Evolutionary conservation across 2,888 invertebrate species (phyloP), one percentile per base, ranked within the genome.

Genomic region (Meloe dianella): DNA sequence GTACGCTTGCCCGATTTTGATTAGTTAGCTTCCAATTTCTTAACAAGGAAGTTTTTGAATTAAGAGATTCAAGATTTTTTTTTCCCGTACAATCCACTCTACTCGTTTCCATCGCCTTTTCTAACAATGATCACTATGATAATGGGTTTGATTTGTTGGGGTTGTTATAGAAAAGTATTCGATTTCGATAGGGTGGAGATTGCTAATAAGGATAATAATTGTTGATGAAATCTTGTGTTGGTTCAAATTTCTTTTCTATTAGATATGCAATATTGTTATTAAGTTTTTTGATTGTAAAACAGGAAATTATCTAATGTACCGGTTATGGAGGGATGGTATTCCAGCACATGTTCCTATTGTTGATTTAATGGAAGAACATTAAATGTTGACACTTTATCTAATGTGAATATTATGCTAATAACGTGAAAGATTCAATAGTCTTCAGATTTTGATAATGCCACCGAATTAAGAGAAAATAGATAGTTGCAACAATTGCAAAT

Each of bases 401-500:
- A 79, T 79, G 79, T 77, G 73, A 72, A 79, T 77, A 78, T 75
- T 78, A 79, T 79, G 78, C 66, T 75, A 79, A 79, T 79, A 66
- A 56, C 60, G 67, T 56, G 64, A 69, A 70, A 6, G 38, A 1
- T 8, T 41, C 17, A 7, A 41, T 4, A 41, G 4, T n/a, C 17
- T 41, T 41, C 6, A 41, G 10, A 38, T 38, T 38, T 38, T n/a
- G 3, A 17, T 41, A 17, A 41, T 41, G 5, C 6, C n/a, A 41
- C 5, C n/a, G 17, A n/a, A 41, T 41, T 41, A 41, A n/a, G 17
- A 20, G 20, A 20, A n/a, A n/a, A n/a, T n/a, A 10, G 2, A 3
- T n/a, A n/a, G n/a, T 38, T 41, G 17, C 7, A 41, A 41, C 41
- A 41, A 54, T 24, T 54, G 54, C 54, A 24, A 54, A 54, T 3